Conservation (phyloP, 2,797 vertebrate species). For the Microctenopoma steveboyesi region DNA sequence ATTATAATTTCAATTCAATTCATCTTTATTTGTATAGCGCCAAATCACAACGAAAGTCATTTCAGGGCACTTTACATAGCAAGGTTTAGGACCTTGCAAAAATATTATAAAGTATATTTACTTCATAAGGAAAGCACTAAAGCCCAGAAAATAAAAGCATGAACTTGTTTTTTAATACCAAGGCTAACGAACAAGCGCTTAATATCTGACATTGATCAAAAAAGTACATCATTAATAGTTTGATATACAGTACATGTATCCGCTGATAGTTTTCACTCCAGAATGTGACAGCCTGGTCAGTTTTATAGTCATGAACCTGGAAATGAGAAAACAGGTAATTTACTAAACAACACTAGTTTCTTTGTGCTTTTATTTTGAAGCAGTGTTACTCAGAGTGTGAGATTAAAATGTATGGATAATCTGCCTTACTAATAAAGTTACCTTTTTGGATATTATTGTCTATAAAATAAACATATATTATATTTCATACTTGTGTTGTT, state of each 20-base stretch:
- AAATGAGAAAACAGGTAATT: slow-evolving; percentile 26
- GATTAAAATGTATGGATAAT: neutral
- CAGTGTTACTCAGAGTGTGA: neutral
- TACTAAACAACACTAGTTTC: neutral
- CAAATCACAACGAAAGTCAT: too few species aligned
- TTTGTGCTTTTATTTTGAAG: neutral
- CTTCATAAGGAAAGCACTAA: neutral
- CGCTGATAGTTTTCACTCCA: slow-evolving; percentile 80
- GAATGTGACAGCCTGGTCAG: slow-evolving; percentile 78
- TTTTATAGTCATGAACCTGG: slow-evolving; percentile 76
- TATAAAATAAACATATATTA: neutral
- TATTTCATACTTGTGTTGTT: slow-evolving; percentile 56
- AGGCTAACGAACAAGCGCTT: neutral
- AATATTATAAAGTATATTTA: neutral
- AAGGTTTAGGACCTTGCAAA: too few species aligned
- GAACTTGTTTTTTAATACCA: neutral
- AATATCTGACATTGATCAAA: neutral
- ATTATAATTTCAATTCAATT: neutral
- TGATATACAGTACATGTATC: slow-evolving; percentile 71
- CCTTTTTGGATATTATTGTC: neutral
- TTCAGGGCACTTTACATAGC: too few species aligned
- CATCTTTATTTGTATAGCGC: too few species aligned
- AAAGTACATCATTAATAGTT: neutral
- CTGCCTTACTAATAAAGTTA: neutral
- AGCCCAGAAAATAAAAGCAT: neutral